Conservation (phyloP, 1,140 invertebrate species). For the Theocolax elegans region DNA sequence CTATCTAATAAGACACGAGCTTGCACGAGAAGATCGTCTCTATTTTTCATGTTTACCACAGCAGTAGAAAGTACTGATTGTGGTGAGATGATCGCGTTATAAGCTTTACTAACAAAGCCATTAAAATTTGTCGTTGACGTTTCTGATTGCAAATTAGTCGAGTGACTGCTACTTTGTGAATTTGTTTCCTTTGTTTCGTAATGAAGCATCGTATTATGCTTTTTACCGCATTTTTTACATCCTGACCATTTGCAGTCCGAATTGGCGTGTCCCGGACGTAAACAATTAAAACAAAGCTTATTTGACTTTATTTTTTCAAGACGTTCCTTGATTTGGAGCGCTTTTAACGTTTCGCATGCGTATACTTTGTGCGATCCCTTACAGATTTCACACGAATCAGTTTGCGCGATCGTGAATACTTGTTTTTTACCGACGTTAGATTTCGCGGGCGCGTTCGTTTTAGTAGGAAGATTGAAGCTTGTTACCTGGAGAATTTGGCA, state of each 20-base stretch:
- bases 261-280: background rate
- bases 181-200: background rate
- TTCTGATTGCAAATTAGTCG: background rate
- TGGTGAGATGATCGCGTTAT: background rate
- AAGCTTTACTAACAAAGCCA: background rate
- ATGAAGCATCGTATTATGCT: background rate
- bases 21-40: background rate
- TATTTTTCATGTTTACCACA: background rate
- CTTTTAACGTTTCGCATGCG: background rate
- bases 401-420: background rate
- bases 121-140: background rate
- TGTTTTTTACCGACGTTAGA: background rate
- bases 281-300: background rate
- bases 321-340: too few relatives aligned
- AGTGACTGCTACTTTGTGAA: too few relatives aligned
- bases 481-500: slow-evolving; percentile 1
- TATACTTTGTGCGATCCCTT: background rate
- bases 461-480: background rate
- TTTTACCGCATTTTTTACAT: slow-evolving; percentile 1
- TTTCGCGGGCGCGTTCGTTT: background rate
- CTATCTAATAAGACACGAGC: slow-evolving; percentile 1
- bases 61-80: background rate
- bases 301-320: background rate
- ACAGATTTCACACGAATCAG: background rate
- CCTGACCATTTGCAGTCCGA: background rate